A percentile compares a stretch with the other conserved stretches of the same genome.
These are phyloP conservation scores for Tetraneura akinire DNA, from an alignment of 1,140 invertebrate species.

Conservation along the genomic window DNA sequence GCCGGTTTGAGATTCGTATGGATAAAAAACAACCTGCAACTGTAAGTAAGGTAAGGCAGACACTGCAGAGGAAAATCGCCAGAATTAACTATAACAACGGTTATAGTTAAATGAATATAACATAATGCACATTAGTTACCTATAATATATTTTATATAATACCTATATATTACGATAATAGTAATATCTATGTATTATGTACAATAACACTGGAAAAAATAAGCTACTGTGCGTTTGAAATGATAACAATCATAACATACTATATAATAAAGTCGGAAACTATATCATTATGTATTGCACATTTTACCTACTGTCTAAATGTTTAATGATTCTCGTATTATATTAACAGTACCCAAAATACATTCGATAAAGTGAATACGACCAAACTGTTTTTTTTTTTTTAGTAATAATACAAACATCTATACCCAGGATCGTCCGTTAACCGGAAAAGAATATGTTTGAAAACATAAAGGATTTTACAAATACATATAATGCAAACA, in stretches of 20 bases:
- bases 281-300: neutral
- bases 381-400: neutral
- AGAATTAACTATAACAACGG: neutral
- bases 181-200: neutral
- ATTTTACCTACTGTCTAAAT: neutral
- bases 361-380: neutral
- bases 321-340: neutral
- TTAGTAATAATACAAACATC: neutral
- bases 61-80: neutral
- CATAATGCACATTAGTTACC: too few species aligned
- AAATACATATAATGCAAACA: too few species aligned
- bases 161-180: neutral
- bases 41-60: too few species aligned
- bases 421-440: too few species aligned
- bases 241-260: conserved; percentile 29
- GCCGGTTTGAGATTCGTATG: too few species aligned
- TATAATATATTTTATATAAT: too few species aligned
- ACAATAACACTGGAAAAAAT: neutral
- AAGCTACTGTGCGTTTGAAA: neutral
- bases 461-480: too few species aligned
- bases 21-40: too few species aligned
- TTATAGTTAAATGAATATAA: neutral
- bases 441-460: too few species aligned
- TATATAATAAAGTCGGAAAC: neutral
- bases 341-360: neutral